Conservation (phyloP, 2,113 vertebrate species). For the Pterocles gutturalis region DNA sequence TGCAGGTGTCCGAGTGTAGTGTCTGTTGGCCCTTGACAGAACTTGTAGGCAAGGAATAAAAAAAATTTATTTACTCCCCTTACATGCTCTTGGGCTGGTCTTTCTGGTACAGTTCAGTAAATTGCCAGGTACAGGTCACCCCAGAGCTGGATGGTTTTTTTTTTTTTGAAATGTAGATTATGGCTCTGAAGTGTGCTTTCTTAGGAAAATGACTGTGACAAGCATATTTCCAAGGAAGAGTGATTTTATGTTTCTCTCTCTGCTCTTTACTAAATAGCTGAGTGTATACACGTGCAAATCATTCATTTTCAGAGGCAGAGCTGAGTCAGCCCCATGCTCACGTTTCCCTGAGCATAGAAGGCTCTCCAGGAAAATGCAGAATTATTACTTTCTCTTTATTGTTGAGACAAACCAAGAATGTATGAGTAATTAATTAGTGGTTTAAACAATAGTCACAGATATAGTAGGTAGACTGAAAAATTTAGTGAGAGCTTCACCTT, state of each 20-base stretch:
- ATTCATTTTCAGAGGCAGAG: background rate
- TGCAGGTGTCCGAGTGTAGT: background rate
- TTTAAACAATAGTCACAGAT: background rate
- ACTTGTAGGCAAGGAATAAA: background rate
- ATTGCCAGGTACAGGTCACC: background rate
- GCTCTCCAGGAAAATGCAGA: background rate
- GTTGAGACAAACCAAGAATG: background rate
- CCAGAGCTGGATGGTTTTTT: background rate
- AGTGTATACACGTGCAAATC: background rate
- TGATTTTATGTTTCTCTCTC: background rate
- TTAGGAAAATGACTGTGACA: background rate
- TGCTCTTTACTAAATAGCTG: background rate
- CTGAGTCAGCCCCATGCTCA: fast-evolving
- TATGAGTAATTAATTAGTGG: background rate
- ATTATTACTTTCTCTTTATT: background rate
- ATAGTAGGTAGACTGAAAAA: background rate
- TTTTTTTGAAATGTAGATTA: background rate
- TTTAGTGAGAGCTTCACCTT: background rate
- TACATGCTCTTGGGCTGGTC: background rate
- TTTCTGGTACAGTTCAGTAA: background rate
- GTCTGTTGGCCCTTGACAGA: background rate
- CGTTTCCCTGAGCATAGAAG: background rate
- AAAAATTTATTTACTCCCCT: background rate
- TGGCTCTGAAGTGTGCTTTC: background rate
- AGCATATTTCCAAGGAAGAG: background rate